These are phyloP conservation scores for Whitmania pigra DNA, from an alignment of 1,140 invertebrate species.

Conservation along the genomic window DNA sequence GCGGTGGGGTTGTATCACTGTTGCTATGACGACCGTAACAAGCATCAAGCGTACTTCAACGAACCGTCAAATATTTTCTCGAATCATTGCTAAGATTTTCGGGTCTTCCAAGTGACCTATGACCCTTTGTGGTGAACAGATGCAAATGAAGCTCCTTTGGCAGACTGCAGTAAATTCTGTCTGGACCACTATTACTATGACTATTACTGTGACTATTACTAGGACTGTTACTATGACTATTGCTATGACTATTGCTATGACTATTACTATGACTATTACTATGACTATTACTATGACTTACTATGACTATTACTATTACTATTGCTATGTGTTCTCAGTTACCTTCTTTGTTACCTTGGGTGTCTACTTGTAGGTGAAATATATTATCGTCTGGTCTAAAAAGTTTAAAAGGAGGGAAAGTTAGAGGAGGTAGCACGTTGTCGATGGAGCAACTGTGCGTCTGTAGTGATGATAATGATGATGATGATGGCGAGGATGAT, in stretches of 20 bases:
- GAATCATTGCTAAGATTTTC: not conserved
- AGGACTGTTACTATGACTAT: too few relatives aligned
- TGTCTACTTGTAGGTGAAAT: too few relatives aligned
- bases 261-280: too few relatives aligned
- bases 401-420: too few relatives aligned
- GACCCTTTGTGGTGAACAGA: constrained; percentile 31
- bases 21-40: not conserved
- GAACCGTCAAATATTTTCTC: not conserved
- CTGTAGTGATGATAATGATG: not conserved
- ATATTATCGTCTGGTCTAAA: too few relatives aligned
- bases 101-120: constrained; percentile 34
- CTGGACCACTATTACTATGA: constrained; percentile 31
- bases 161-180: not conserved
- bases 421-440: not conserved
- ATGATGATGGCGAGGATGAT: not conserved
- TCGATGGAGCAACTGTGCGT: constrained; percentile 22
- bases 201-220: too few relatives aligned
- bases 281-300: too few relatives aligned
- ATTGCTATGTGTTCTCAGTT: constrained; percentile 25
- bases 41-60: not conserved
- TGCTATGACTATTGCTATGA: too few relatives aligned
- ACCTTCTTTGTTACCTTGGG: constrained; percentile 31
- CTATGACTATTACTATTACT: constrained; percentile 34
- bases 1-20: not conserved
- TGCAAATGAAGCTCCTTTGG: too few relatives aligned